Evolutionary conservation across 2,888 invertebrate species (phyloP).

Genomic region (Cyclophora albipunctata): DNA sequence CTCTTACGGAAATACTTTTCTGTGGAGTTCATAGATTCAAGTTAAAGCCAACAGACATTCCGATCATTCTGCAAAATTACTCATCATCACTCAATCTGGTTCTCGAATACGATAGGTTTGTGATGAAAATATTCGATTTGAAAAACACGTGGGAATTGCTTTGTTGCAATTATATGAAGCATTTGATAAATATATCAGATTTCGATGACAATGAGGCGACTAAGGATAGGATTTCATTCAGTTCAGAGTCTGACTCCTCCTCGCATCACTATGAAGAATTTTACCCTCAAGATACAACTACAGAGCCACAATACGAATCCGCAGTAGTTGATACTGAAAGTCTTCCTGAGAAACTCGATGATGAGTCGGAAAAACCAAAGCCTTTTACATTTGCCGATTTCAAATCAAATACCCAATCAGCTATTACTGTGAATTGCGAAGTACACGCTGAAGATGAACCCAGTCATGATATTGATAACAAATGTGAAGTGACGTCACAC

Average conservation of each 20-base stretch:
- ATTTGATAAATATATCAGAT: slow-evolving; percentile 53
- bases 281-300: slow-evolving; percentile 36
- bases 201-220: slow-evolving; percentile 50
- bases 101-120: slow-evolving; percentile 73
- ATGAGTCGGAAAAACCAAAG: slow-evolving; percentile 28
- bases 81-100: slow-evolving; percentile 72
- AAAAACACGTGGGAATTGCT: slow-evolving; percentile 78
- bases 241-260: slow-evolving; percentile 59
- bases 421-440: slow-evolving; percentile 25
- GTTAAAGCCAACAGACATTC: slow-evolving; percentile 76
- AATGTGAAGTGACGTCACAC: slow-evolving; percentile 11
- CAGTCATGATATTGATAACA: slow-evolving; percentile 12
- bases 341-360: slow-evolving; percentile 16
- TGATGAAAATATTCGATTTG: slow-evolving; percentile 76
- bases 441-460: slow-evolving; percentile 23
- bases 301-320: slow-evolving; percentile 21
- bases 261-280: slow-evolving; percentile 57
- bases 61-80: slow-evolving; percentile 77
- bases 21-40: slow-evolving; percentile 80
- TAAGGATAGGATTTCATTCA: slow-evolving; percentile 54
- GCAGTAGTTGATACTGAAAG: slow-evolving; percentile 11
- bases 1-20: slow-evolving; percentile 89
- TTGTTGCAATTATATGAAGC: slow-evolving; percentile 74
- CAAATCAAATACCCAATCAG: slow-evolving; percentile 50
- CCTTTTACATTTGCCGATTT: slow-evolving; percentile 77